Base-by-base conservation (phyloP, 2,888 invertebrate species). In the Chromoteleia sp. region DNA sequence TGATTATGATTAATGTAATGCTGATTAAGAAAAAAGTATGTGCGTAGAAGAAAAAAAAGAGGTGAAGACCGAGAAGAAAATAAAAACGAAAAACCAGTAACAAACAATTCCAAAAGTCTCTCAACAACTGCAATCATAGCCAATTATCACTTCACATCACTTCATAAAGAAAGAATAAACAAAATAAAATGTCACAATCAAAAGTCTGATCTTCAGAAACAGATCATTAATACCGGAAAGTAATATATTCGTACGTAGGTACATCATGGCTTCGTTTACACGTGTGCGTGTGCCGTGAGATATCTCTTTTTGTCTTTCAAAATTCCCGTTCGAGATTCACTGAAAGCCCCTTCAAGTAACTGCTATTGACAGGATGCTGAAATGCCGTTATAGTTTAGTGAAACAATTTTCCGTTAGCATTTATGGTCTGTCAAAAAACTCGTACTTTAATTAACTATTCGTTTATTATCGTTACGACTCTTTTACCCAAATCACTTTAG, bases 301-400 rank as follows among this genome's bases (percentile, higher is more conserved):
- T 85, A 83, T 83, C 83, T 87, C 82, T 84, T 84, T 85, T 84
- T 81, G 75, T 84, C 82, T 87, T 84, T 83, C 81, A 82, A 73
- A 82, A 84, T 82, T 81, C 65, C 82, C 86, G 81, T 87, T 88
- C 86, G 89, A 88, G 87, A 86, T 86, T 87, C 87, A 84, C 87
- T 86, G 85, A 86, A 81, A 71, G 84, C 85, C 88, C 85, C 86
- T 79, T 83, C 81, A 83, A 83, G 77, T 87, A 89, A 88, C 88
- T 88, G 88, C 89, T 87, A 86, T 90, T 89, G 87, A 87, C 89
- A 89, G 90, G 90, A 90, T 91, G 91, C 91, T 91, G 91, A 91
- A 91, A 91, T 85, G 88, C 91, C 86, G 91, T 89, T 81, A 82
- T 73, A 78, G 50, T 58, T 81, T 76, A 71, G 48, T 74, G 43